Percentiles rank a stretch among this genome's conserved stretches.
These are phyloP conservation scores for Pempheris klunzingeri DNA, from an alignment of 2,797 vertebrate species.

Conservation along the genomic window DNA sequence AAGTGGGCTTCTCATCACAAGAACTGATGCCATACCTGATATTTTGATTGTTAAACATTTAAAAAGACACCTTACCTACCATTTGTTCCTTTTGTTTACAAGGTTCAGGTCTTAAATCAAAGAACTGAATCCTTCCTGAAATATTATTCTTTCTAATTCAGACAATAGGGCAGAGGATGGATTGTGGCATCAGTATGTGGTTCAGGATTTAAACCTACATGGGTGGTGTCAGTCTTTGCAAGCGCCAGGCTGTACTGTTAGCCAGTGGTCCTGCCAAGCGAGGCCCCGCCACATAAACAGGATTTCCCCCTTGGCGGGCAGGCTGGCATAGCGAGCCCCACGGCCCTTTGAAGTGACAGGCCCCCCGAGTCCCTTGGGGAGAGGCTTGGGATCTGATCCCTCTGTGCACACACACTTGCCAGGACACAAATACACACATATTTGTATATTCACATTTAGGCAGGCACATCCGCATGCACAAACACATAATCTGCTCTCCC, in stretches of 20 bases:
- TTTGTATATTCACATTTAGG: slow-evolving; percentile 46
- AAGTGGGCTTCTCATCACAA: slow-evolving; percentile 46
- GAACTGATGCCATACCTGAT: slow-evolving; percentile 9
- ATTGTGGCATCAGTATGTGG: slow-evolving; percentile 48
- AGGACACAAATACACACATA: slow-evolving; percentile 57
- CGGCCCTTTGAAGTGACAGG: slow-evolving; percentile 82
- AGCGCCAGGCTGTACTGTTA: slow-evolving; percentile 69
- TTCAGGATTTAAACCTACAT: slow-evolving; percentile 70
- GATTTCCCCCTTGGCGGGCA: slow-evolving; percentile 75
- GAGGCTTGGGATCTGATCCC: slow-evolving; percentile 76
- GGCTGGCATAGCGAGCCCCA: slow-evolving; percentile 64
- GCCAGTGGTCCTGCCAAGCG: slow-evolving; percentile 65
- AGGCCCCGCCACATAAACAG: slow-evolving; percentile 69
- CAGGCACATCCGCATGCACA: slow-evolving; percentile 10
- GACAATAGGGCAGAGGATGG: slow-evolving; percentile 39
- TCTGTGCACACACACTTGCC: slow-evolving; percentile 56
- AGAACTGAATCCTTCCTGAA: slow-evolving; percentile 14
- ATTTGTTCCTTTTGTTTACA: slow-evolving; percentile 20
- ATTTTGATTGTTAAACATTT: slow-evolving; percentile 20
- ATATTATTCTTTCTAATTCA: slow-evolving; percentile 52
- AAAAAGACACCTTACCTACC: neutral
- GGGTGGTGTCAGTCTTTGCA: slow-evolving; percentile 59
- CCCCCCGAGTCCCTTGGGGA: slow-evolving; percentile 69
- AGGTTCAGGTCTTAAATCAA: slow-evolving; percentile 44
- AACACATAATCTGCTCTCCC: slow-evolving; percentile 47